Percentiles rank a stretch among this genome's conserved stretches.
phyloP scores from a whole-genome alignment of 2,113 vertebrate genomes.

The Notothenia rossii region DNA sequence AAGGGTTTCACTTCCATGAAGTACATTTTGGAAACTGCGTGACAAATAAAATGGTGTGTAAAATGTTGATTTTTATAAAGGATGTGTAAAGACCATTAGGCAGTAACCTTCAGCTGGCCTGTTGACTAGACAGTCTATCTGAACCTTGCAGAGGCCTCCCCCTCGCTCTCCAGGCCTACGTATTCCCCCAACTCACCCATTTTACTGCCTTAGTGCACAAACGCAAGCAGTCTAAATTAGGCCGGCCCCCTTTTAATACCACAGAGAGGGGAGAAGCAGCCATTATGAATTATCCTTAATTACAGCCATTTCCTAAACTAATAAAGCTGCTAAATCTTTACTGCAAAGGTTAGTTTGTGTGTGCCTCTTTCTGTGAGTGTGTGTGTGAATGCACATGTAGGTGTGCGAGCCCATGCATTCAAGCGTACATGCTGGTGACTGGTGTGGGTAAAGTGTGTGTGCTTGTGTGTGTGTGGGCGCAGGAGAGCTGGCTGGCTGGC shows the following conservation, averaged over 20 bases:
- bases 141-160: constrained; percentile 38
- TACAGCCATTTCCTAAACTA: constrained; percentile 98
- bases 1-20: not conserved
- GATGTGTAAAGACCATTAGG: constrained; percentile 41
- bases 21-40: constrained; percentile 24
- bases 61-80: constrained; percentile 40
- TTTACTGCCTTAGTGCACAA: constrained; percentile 82
- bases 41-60: constrained; percentile 19
- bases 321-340: constrained; percentile 98
- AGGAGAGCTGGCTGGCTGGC: constrained; percentile 86
- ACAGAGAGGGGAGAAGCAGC: constrained; percentile 87
- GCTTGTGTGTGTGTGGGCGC: constrained; percentile 56
- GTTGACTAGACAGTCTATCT: constrained; percentile 43
- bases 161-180: constrained; percentile 23
- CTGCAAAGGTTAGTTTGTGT: constrained; percentile 93
- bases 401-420: constrained; percentile 55
- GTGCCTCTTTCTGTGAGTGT: constrained; percentile 33
- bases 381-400: constrained; percentile 27
- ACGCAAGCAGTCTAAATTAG: constrained; percentile 91
- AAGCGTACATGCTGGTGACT: constrained; percentile 58
- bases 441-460: constrained; percentile 51
- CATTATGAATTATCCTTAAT: constrained; percentile 99
- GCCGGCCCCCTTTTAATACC: constrained; percentile 85
- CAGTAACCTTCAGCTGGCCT: constrained; percentile 35
- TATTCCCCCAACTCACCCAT: constrained; percentile 66